Percentiles rank a stretch among this genome's conserved stretches.
Evolutionary conservation across 2,797 vertebrate species (phyloP).

Genomic region (Pyrocephalus nanus): DNA sequence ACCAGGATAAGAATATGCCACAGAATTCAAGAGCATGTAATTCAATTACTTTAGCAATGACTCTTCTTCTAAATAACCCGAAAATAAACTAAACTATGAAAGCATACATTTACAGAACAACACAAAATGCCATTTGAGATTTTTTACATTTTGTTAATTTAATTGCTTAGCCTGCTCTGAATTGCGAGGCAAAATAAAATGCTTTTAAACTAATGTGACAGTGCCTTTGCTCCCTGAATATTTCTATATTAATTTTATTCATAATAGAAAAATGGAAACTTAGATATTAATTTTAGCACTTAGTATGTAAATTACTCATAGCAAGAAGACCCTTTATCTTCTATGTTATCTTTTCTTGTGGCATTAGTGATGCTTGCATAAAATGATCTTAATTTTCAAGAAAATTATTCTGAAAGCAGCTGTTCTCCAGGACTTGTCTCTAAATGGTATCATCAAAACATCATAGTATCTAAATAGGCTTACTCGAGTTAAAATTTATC

Average conservation of each 20-base stretch:
- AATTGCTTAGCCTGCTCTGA: neutral
- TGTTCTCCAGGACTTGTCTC: neutral
- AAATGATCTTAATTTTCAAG: neutral
- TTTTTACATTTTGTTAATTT: neutral
- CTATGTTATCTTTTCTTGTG: neutral
- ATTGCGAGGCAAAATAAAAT: neutral
- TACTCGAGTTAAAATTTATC: neutral
- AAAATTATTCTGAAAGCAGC: neutral
- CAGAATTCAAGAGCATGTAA: neutral
- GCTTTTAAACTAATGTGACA: neutral
- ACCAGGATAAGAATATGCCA: neutral
- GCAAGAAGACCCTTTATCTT: neutral
- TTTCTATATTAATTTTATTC: neutral
- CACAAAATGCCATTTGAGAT: neutral
- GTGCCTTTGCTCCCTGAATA: neutral
- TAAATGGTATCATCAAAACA: neutral
- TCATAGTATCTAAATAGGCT: neutral
- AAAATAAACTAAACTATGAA: neutral
- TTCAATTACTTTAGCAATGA: neutral
- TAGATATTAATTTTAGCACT: neutral
- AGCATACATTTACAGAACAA: neutral
- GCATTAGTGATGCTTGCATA: neutral
- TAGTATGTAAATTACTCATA: neutral
- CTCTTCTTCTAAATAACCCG: neutral
- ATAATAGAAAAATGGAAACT: neutral